Conservation (phyloP, 2,797 vertebrate genomes). For the Sebastolobus altivelis region DNA sequence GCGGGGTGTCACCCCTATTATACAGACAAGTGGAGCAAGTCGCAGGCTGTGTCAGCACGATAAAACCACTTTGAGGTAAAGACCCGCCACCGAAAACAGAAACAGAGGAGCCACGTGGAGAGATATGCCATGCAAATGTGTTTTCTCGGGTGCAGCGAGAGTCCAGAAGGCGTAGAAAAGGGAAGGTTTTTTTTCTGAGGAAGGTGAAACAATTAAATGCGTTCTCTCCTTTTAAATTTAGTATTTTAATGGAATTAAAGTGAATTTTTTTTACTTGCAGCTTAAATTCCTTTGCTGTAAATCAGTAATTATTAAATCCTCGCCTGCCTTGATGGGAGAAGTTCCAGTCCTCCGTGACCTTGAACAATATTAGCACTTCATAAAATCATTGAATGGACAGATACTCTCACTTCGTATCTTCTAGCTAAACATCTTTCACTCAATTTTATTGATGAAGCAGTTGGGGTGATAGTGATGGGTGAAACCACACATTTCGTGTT, state of each 20-base stretch:
- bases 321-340: neutral
- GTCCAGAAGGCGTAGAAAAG: neutral
- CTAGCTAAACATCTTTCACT: neutral
- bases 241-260: neutral
- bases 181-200: neutral
- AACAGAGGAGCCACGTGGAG: conserved; percentile 19
- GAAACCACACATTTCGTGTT: neutral
- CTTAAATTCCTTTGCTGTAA: conserved; percentile 13
- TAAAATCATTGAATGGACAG: conserved; percentile 20
- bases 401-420: neutral
- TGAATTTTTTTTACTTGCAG: neutral
- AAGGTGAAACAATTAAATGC: neutral
- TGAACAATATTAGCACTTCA: neutral
- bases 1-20: conserved; percentile 73
- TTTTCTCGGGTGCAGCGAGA: conserved; percentile 15
- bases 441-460: neutral
- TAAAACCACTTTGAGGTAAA: conserved; percentile 45
- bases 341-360: conserved; percentile 5
- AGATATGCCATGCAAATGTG: conserved; percentile 44
- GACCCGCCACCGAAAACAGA: conserved; percentile 10
- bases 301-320: conserved; percentile 8
- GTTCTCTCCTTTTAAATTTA: neutral
- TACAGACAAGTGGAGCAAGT: conserved; percentile 77
- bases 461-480: neutral
- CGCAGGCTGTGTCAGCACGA: conserved; percentile 65